Base-by-base conservation (phyloP, 2,888 invertebrate species). In the Eupithecia vulgata region DNA sequence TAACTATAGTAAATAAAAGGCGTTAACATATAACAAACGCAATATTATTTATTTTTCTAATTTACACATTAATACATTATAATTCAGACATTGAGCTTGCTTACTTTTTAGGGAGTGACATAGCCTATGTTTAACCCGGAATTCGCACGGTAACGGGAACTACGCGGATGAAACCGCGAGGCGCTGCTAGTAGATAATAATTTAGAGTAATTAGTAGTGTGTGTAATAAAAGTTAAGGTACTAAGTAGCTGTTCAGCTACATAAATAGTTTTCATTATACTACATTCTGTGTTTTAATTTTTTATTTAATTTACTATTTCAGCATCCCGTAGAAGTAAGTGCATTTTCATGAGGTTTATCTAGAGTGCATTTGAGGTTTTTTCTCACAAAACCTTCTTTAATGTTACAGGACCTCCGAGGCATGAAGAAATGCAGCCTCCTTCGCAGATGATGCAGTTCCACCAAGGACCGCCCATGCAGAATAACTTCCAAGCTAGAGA, bases 401-500 rank as follows among this genome's bases (percentile, higher is more conserved):
- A 37, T 34, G 34, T 65, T 40, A 30, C 34, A 75, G 75, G 72
- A 30, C 65, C 72, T n/a, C 66, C 70, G 17, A 21, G 75, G 25
- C 72, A 75, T 21, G 75, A 75, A 25, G 75, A 72, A 0, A 72
- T 76, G 72, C 68, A 67, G 10, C 68, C 70, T 25, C 74, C 69
- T 34, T 48, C 7, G 57, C 72, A 64, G 34, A 40, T 17, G 68
- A 66, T 59, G 42, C 59, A 48, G 40, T 65, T 64, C 64, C 64
- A 62, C 13, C 71, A 69, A 34, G 75, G 75, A 74, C 92, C 86
- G 40, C 87, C 83, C 10, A 87, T 90, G 88, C 82, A 84, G 94
- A 96, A 90, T 84, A 95, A 84, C 91, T 96, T 80, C 94, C 95
- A 96, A 69, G 95, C 95, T 0, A 96, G 97, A 83, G 98, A 98